Evolutionary conservation across 2,888 invertebrate species (phyloP).

Genomic region (Dermolepida albohirtum): DNA sequence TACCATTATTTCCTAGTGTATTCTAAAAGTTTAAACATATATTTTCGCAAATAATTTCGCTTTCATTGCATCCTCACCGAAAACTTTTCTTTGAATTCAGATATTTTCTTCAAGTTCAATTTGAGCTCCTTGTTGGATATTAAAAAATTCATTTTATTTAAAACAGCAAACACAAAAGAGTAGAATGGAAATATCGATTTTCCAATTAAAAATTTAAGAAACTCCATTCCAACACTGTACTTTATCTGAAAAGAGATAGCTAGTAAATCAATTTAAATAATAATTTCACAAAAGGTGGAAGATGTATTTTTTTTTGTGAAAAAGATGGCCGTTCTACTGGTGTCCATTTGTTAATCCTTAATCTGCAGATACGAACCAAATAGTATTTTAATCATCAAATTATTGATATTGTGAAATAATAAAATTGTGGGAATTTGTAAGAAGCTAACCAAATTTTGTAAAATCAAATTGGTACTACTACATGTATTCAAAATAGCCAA

Average conservation of each 20-base stretch:
- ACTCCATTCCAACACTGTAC: constrained; percentile 54
- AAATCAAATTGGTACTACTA: no score
- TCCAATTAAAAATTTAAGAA: constrained; percentile 59
- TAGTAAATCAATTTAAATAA: no score
- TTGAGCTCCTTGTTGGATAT: constrained; percentile 9
- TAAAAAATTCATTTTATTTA: constrained; percentile 1
- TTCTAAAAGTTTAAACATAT: constrained; percentile 60
- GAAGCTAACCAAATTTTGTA: no score
- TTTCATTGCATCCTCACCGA: constrained; percentile 58
- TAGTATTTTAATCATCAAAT: no score
- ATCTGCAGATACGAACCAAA: no score
- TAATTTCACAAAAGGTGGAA: no score
- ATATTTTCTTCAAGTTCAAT: constrained; percentile 50
- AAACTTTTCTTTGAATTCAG: constrained; percentile 62
- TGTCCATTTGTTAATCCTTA: no score
- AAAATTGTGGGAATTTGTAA: no score
- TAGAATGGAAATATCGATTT: constrained; percentile 63
- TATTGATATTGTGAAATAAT: no score
- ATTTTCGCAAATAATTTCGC: neutral
- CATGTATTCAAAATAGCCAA: no score
- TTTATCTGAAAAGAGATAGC: constrained; percentile 54
- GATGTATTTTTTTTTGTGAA: no score
- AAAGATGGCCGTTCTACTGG: no score
- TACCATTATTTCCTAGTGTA: constrained; percentile 76
- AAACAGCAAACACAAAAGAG: constrained; percentile 16